Evolutionary conservation across 2,113 vertebrate genomes (phyloP).

Genomic region (Bothrops jararaca): DNA sequence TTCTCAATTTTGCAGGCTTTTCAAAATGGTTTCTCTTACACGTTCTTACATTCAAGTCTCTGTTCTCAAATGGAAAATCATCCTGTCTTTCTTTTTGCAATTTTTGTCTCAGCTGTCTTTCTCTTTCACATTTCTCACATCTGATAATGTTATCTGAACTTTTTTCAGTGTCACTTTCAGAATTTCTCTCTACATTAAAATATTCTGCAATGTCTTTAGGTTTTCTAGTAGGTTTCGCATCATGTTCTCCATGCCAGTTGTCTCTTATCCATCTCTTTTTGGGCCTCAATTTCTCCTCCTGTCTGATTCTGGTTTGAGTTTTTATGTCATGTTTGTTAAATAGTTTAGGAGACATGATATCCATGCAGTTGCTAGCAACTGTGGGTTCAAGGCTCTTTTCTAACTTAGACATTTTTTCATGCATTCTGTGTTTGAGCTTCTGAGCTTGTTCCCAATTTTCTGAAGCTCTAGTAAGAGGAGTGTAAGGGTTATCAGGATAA

Average conservation of each 20-base stretch:
- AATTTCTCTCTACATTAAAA: conserved; percentile 52
- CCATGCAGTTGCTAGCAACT: conserved; percentile 20
- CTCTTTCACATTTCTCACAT: conserved; percentile 68
- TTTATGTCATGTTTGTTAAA: conserved; percentile 51
- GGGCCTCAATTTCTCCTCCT: conserved; percentile 56
- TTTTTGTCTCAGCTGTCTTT: conserved; percentile 57
- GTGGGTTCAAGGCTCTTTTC: conserved; percentile 69
- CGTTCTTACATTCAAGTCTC: conserved; percentile 35
- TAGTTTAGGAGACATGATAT: conserved; percentile 24
- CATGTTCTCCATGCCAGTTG: conserved; percentile 51
- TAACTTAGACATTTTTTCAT: conserved; percentile 72
- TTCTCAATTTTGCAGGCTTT: conserved; percentile 59
- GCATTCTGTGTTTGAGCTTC: conserved; percentile 62
- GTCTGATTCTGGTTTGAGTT: conserved; percentile 47
- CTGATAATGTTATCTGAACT: conserved; percentile 50
- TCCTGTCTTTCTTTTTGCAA: conserved; percentile 50
- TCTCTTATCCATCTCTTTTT: conserved; percentile 68
- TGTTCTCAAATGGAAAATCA: conserved; percentile 49
- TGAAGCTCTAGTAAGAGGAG: conserved; percentile 59
- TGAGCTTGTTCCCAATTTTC: conserved; percentile 76
- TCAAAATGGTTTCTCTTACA: conserved; percentile 43
- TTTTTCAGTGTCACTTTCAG: conserved; percentile 56
- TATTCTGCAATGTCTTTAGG: conserved; percentile 41
- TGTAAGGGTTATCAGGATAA: conserved; percentile 76
- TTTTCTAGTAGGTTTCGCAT: conserved; percentile 47